A percentile compares a stretch with the other conserved stretches of the same genome.
These are phyloP conservation scores for Gobiocypris rarus DNA, from an alignment of 2,113 vertebrate genomes.

Conservation along the genomic window DNA sequence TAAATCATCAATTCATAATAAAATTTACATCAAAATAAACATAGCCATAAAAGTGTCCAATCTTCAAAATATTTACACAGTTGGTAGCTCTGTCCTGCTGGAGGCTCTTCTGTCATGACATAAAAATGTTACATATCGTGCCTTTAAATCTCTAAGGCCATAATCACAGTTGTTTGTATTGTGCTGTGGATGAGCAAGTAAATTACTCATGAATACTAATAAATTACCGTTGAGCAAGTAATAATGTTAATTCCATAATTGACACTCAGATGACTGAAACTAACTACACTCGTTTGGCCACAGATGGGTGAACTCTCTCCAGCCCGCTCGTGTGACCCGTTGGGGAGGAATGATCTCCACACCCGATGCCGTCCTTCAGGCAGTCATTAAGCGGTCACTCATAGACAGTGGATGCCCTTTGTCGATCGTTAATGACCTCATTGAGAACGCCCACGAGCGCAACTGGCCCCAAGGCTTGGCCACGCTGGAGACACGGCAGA, in stretches of 20 bases:
- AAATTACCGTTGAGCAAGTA: not conserved
- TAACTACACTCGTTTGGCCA: not conserved
- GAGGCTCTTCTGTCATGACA: no score
- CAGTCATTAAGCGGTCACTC: conserved; percentile 95
- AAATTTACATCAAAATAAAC: no score
- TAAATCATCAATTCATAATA: no score
- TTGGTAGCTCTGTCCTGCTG: no score
- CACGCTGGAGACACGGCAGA: conserved; percentile 95
- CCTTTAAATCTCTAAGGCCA: not conserved
- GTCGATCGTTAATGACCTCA: conserved; percentile 94
- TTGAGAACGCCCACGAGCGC: conserved; percentile 96
- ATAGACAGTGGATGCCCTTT: conserved; percentile 96
- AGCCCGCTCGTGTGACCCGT: conserved; percentile 94
- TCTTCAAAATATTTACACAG: no score
- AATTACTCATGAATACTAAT: not conserved
- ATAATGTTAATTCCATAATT: not conserved
- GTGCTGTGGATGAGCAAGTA: not conserved
- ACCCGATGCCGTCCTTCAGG: conserved; percentile 94
- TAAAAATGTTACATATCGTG: not conserved
- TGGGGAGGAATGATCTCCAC: conserved; percentile 99
- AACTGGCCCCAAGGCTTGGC: conserved; percentile 98
- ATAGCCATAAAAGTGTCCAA: no score
- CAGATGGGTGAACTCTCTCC: conserved; percentile 98
- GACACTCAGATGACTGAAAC: not conserved
- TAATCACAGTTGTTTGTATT: not conserved